Evolutionary conservation across 2,888 invertebrate genomes (phyloP).

Genomic region (Junonia oenone): DNA sequence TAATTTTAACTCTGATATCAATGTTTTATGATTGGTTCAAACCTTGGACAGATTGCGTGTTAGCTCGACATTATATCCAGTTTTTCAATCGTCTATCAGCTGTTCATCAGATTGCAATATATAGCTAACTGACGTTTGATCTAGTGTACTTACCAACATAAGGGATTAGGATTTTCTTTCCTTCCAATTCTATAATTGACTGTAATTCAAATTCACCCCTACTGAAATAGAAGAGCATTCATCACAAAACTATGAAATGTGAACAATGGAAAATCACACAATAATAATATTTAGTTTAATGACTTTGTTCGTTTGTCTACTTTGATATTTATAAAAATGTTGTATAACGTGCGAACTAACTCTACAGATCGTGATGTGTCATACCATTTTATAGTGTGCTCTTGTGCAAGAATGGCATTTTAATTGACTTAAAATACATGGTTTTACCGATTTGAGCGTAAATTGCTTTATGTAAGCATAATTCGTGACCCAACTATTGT

Average conservation of each 20-base stretch:
- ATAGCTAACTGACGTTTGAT: too few species aligned
- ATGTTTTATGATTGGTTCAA: not conserved
- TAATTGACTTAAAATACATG: constrained; percentile 1
- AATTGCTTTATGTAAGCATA: not conserved
- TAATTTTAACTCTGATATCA: not conserved
- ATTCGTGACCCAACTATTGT: not conserved
- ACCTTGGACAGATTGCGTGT: not conserved
- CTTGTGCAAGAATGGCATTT: constrained; percentile 7
- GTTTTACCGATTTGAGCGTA: not conserved
- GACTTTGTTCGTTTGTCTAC: not conserved
- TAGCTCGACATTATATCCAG: too few species aligned
- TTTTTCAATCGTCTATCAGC: too few species aligned
- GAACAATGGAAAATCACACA: not conserved
- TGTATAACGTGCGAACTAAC: constrained; percentile 4
- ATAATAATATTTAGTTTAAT: not conserved
- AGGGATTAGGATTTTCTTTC: too few species aligned
- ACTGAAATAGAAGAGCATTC: too few species aligned
- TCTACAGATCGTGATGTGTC: constrained; percentile 10
- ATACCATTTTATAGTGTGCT: constrained; percentile 3
- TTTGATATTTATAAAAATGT: not conserved
- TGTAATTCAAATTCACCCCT: too few species aligned
- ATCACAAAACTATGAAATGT: not conserved
- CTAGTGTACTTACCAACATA: too few species aligned
- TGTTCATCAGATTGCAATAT: too few species aligned
- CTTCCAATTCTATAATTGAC: too few species aligned